A percentile compares a stretch with the other conserved stretches of the same genome.
Evolutionary conservation across 2,888 invertebrate species (phyloP).

Genomic region (Ditula angustiorana): DNA sequence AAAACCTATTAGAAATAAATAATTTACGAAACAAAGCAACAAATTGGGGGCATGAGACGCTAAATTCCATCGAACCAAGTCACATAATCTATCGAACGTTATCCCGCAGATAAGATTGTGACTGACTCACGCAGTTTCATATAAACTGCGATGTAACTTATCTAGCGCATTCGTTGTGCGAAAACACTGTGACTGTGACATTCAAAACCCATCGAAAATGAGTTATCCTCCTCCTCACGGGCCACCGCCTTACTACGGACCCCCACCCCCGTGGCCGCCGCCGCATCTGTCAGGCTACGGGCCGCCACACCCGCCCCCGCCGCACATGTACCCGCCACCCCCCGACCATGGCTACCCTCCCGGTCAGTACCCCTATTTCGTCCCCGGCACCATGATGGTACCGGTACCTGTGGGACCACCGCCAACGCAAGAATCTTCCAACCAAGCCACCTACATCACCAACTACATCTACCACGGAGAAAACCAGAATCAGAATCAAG

Average conservation of each 20-base stretch:
- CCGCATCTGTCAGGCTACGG: slow-evolving; percentile 42
- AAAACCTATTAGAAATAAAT: neutral
- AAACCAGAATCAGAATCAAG: slow-evolving; percentile 45
- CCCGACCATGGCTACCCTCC: slow-evolving; percentile 51
- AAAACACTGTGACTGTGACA: neutral
- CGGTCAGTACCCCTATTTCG: slow-evolving; percentile 58
- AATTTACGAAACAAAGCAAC: slow-evolving; percentile 21
- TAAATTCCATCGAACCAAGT: slow-evolving; percentile 13
- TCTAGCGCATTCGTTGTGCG: slow-evolving; percentile 13
- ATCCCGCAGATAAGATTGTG: slow-evolving; percentile 33
- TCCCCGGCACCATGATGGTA: slow-evolving; percentile 73
- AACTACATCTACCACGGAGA: slow-evolving; percentile 79
- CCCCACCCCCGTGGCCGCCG: slow-evolving; percentile 51
- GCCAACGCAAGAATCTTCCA: slow-evolving; percentile 43
- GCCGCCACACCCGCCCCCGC: slow-evolving; percentile 42
- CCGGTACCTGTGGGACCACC: slow-evolving; percentile 59
- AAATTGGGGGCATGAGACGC: slow-evolving; percentile 9
- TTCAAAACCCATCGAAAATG: slow-evolving; percentile 53
- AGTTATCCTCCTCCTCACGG: slow-evolving; percentile 63
- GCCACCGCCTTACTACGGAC: slow-evolving; percentile 58
- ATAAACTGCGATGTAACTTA: slow-evolving; percentile 23
- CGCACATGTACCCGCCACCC: slow-evolving; percentile 46
- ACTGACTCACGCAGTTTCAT: slow-evolving; percentile 25
- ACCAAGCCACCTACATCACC: slow-evolving; percentile 72
- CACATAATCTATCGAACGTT: slow-evolving; percentile 26